phyloP scores from a whole-genome alignment of 2,888 invertebrate genomes.

The Listrodromus nycthemerus region DNA sequence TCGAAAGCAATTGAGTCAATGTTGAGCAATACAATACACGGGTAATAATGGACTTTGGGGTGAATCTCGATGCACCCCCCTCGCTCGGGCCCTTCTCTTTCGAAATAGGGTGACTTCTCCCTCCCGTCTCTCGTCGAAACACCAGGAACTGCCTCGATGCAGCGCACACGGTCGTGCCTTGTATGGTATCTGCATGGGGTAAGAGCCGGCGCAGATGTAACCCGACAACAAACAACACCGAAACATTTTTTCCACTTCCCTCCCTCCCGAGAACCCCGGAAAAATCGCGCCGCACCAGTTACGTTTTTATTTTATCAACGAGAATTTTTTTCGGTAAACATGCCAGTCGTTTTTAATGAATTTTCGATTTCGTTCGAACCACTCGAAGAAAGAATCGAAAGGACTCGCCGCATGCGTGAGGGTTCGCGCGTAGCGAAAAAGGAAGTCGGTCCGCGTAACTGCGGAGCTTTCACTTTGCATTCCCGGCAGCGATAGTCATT shows the following conservation, averaged over 20 bases:
- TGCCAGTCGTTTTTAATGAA: too few species aligned
- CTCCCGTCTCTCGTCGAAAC: slow-evolving; percentile 48
- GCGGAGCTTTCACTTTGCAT: slow-evolving; percentile 16
- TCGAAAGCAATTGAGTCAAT: slow-evolving; percentile 84
- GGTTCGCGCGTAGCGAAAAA: neutral
- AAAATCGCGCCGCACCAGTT: neutral
- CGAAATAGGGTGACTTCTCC: slow-evolving; percentile 34
- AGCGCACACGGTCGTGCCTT: slow-evolving; percentile 59
- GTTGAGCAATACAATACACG: slow-evolving; percentile 84
- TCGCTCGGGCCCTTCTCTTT: slow-evolving; percentile 31
- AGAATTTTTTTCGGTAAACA: neutral
- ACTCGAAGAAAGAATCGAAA: too few species aligned
- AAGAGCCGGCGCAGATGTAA: slow-evolving; percentile 82
- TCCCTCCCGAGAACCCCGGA: slow-evolving; percentile 61
- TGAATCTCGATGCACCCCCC: slow-evolving; percentile 80
- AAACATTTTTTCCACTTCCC: slow-evolving; percentile 71
- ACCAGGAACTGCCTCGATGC: slow-evolving; percentile 43
- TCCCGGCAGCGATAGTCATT: neutral
- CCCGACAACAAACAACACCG: slow-evolving; percentile 82
- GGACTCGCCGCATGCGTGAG: neutral
- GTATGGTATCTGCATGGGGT: slow-evolving; percentile 64
- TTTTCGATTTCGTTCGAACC: neutral
- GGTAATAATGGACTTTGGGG: slow-evolving; percentile 84
- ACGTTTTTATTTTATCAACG: slow-evolving; percentile 5
- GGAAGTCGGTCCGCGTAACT: neutral